Evolutionary conservation across 2,888 invertebrate genomes (phyloP), one percentile per base, ranked within the genome.

Genomic region (Sarcophaga subvicina): DNA sequence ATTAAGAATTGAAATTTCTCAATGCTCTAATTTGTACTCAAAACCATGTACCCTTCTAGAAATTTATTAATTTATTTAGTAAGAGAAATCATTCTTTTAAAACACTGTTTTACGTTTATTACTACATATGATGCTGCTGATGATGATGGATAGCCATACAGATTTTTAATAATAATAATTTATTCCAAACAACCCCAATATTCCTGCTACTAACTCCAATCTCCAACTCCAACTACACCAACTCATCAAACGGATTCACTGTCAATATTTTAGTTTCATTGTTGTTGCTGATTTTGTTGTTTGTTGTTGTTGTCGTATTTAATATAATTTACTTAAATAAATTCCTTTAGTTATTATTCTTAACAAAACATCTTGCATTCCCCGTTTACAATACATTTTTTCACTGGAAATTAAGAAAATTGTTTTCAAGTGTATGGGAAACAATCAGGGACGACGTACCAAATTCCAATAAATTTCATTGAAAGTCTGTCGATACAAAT

Each of bases 401-500:
- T 11, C 37, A 37, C 37, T 37, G 37, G 8, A 37, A 37, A 37
- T 37, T 37, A 37, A 37, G 2, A 10, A 37, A 37, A 37, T 2
- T 37, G 37, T 2, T 0, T 37, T 10, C 54, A 2, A 49, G 37
- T 10, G 22, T 37, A 20, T 60, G 25, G 14, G 37, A 27, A 71
- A 60, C 27, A 64, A 45, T 69, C 14, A 6, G 12, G 10, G 37
- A 25, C 20, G 47, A 14, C 12, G 17, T 47, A 63, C n/a, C 60
- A 66, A 71, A 79, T 79, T 54, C 45, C 72, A 80, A 80, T 76
- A 77, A 66, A 70, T 14, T 25, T 80, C 80, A 22, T 54, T 75
- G 49, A 63, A 47, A 69, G 67, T 45, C 67, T 67, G 59, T 73
- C 75, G 78, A 79, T 70, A 69, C 91, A 91, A 92, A 91, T 91